Evolutionary conservation across 2,113 vertebrate species (phyloP).

Genomic region (Clupea harengus): DNA sequence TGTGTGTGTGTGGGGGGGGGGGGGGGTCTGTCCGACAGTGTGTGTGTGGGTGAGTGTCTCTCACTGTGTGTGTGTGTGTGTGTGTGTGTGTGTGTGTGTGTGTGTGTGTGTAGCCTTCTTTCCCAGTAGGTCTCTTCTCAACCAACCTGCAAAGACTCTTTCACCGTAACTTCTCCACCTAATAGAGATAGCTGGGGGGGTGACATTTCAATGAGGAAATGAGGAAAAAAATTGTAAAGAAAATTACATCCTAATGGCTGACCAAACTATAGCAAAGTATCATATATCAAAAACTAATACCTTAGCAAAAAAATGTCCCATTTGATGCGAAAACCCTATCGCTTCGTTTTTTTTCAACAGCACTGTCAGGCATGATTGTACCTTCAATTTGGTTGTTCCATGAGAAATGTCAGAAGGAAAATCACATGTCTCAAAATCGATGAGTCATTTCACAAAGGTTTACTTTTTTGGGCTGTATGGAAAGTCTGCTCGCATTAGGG

Average conservation of each 20-base stretch:
- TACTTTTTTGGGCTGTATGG: neutral
- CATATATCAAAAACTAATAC: neutral
- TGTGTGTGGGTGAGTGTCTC: neutral
- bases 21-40: neutral
- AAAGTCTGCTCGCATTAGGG: neutral
- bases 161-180: neutral
- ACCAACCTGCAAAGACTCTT: neutral
- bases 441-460: neutral
- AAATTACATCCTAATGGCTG: neutral
- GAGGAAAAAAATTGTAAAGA: neutral
- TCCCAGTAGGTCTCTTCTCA: neutral
- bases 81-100: neutral
- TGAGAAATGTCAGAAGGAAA: neutral
- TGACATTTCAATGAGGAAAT: neutral
- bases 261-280: neutral
- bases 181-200: neutral
- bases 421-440: neutral
- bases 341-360: neutral
- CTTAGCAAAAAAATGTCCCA: neutral
- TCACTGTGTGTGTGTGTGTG: neutral
- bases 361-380: neutral
- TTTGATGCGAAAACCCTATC: neutral
- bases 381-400: neutral
- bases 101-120: neutral
- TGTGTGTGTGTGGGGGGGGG: neutral